A percentile compares a stretch with the other conserved stretches of the same genome.
Evolutionary conservation across 2,888 invertebrate genomes (phyloP).

Genomic region (Apodemia hepburni): DNA sequence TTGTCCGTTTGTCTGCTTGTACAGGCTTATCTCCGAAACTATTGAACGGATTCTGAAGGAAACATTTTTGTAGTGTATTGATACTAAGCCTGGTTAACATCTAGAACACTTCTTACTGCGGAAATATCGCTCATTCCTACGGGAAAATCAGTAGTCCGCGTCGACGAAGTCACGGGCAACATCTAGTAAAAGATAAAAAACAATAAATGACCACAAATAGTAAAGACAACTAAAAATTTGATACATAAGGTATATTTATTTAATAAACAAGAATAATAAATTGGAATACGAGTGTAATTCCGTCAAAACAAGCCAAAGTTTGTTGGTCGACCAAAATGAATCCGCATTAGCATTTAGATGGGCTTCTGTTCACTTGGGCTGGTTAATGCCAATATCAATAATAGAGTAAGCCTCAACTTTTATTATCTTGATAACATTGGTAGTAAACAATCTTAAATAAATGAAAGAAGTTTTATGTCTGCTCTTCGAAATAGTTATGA

Average conservation of each 20-base stretch:
- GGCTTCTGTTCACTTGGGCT: conserved; percentile 1
- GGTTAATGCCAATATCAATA: conserved; percentile 3
- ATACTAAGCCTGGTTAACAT: no score
- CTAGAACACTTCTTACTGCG: no score
- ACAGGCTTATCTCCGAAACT: no score
- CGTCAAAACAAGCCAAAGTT: conserved; percentile 1
- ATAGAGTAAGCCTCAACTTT: neutral
- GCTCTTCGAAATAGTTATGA: neutral
- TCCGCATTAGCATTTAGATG: conserved; percentile 3
- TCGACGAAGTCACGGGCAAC: no score
- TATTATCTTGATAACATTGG: conserved; percentile 4
- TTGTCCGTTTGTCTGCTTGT: no score
- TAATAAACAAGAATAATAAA: conserved; percentile 4
- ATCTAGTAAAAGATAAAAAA: no score
- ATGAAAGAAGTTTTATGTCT: neutral
- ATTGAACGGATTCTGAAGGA: no score
- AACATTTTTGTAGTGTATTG: no score
- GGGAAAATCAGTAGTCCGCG: no score
- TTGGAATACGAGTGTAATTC: conserved; percentile 1
- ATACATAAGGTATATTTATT: neutral
- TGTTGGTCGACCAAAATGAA: neutral
- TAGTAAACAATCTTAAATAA: conserved; percentile 1
- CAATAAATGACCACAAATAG: neutral
- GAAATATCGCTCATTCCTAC: no score
- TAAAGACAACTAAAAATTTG: neutral